Base-by-base conservation (phyloP, 2,113 vertebrate genomes). In the Ageneiosus marmoratus region DNA sequence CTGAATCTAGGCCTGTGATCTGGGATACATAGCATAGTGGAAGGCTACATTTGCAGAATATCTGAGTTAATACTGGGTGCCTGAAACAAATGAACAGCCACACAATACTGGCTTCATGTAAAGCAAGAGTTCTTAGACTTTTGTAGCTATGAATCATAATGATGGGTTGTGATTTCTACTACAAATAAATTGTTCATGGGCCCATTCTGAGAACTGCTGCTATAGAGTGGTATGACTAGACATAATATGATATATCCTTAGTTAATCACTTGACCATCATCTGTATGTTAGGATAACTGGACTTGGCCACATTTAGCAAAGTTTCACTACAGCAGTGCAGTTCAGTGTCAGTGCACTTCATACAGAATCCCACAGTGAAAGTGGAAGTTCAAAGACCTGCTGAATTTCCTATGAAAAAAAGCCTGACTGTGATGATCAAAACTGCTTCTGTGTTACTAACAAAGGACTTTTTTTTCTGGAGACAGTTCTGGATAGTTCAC, bases 331-430 rank as follows among this genome's bases (percentile, higher is more conserved):
- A n/a, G 15, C 24, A 46, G 8, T n/a, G 3, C 48, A 15, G 53
- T 5, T 44, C n/a, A n/a, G n/a, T 41, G 37, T 41, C 37, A 29
- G 7, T 20, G 60, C 60, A 29, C 6, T 60, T 83, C 51, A 32
- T 11, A 16, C 13, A 11, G 15, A 67, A 37, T 8, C 37, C 4
- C 32, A 67, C 24, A 22, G 29, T 18, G 24, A 32, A 75, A 76
- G 44, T 51, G 37, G 72, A 83, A 55, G 70, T 77, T 77, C 50
- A 77, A 65, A 77, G 32, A 51, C 24, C 46, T 67, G 8, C 13
- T 41, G 10, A 75, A 3, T n/a, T 46, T 58, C 16, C 18, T 15
- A 27, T 18, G 32, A 10, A 41, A 24, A 60, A 73, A 27, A 41
- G 29, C 12, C 48, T 55, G 22, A 70, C 1, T 29, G 51, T 56